Evolutionary conservation across 2,113 vertebrate genomes (phyloP).

Genomic region (Paracanthobrama guichenoti): DNA sequence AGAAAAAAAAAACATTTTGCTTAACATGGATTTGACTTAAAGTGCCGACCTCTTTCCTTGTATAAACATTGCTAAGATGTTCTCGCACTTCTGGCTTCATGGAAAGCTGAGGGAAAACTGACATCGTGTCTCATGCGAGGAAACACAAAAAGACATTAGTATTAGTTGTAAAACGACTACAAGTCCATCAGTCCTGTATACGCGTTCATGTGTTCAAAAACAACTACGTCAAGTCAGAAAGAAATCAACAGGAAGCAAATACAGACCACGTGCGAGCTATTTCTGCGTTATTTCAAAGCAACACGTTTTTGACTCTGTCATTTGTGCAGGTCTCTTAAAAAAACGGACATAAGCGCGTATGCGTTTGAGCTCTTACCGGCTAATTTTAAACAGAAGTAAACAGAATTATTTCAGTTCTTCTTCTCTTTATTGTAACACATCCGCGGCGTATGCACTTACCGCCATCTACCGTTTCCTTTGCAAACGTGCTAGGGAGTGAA

Average conservation of each 20-base stretch:
- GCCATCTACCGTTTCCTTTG: not conserved
- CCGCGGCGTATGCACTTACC: not conserved
- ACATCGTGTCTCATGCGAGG: not conserved
- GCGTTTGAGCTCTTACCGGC: not conserved
- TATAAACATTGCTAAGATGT: constrained; percentile 50
- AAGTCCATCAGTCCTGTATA: not conserved
- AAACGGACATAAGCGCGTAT: not conserved
- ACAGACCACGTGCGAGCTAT: not conserved
- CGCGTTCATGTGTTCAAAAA: not conserved
- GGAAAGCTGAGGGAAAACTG: constrained; percentile 49
- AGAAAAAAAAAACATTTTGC: no score
- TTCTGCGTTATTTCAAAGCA: not conserved
- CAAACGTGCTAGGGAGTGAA: not conserved
- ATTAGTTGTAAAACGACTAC: not conserved
- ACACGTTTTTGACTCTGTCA: not conserved
- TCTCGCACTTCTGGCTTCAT: constrained; percentile 50
- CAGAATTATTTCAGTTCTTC: not conserved
- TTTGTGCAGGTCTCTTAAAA: not conserved
- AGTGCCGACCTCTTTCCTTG: constrained; percentile 41
- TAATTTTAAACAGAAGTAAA: not conserved
- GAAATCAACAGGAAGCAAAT: not conserved
- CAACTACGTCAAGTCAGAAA: not conserved
- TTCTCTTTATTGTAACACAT: not conserved
- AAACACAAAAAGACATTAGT: not conserved
- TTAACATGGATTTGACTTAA: not conserved